Base-by-base conservation (phyloP, 2,113 vertebrate genomes). In the Aphyosemion australe region DNA sequence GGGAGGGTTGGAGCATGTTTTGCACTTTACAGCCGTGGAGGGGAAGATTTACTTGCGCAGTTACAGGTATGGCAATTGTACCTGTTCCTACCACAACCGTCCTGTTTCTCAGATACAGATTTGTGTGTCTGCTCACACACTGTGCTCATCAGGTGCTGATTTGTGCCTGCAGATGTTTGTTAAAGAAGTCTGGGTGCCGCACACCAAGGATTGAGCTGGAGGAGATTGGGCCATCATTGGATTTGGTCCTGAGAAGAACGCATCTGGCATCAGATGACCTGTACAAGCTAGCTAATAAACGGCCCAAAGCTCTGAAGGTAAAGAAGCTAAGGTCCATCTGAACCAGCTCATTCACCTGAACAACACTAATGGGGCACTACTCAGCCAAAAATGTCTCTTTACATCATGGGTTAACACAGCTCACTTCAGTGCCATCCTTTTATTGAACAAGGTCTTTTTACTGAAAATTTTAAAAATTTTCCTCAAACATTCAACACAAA, bases 171-270 rank as follows among this genome's bases (percentile, higher is more conserved):
- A 99, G 97, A 82, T 92, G 93, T 64, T 76, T 98, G 69, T 61
- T 99, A 89, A 99, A 99, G 90, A 98, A 97, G 77, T 99, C 97
- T 5, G 97, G 97, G 8, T 98, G 95, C 62, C 93, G 94, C 83
- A 97, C 94, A 2, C 97, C 97, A 0, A 88, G 97, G 49, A 95
- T 99, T 41, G 96, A 99, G 76, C 87, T 99, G 72, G 96, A 99
- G 85, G 97, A 99, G 69, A 99, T 99, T 52, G 97, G 97, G 2
- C 97, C 97, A 0, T 96, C 96, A 0, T 84, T 98, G 70, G 95
- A 99, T 78, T 90, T 99, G 21, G 88, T 93, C 32, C 57, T 99
- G 53, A 94, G 96, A 70, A 94, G 97, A 72, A 95, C 94, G 1
- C 96, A 98, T 65, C 81, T 98, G 69, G 95, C 97, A 11, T 99